Conservation (phyloP, 2,113 vertebrate genomes). For the Neopipo cinnamomea region DNA sequence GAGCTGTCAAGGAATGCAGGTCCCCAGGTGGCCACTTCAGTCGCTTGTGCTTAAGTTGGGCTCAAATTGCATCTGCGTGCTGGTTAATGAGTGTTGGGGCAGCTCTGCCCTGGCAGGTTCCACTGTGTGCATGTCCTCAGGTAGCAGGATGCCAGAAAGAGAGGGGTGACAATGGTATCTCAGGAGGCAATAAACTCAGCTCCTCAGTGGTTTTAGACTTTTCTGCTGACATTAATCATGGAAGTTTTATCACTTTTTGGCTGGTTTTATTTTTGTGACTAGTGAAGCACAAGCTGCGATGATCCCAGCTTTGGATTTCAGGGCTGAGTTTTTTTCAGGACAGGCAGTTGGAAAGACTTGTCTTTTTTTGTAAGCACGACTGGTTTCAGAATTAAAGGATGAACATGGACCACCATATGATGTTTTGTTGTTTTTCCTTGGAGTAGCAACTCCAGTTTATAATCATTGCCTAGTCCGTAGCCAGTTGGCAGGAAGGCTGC, state of each 20-base stretch:
- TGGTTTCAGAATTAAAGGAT: conserved; percentile 17
- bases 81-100: conserved; percentile 29
- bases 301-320: conserved; percentile 1
- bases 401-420: neutral
- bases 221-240: neutral
- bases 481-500: conserved; percentile 41
- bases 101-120: neutral
- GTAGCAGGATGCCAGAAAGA: neutral
- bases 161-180: neutral
- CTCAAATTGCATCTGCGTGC: neutral
- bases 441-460: conserved; percentile 14
- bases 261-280: neutral
- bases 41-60: neutral
- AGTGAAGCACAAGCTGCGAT: neutral
- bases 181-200: neutral
- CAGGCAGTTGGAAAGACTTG: neutral
- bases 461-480: conserved; percentile 14
- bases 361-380: neutral
- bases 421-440: conserved; percentile 24
- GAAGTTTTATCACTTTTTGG: neutral
- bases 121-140: neutral
- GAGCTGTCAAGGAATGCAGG: conserved; percentile 34
- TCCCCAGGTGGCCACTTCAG: conserved; percentile 21
- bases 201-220: neutral
- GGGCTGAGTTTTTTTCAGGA: neutral